Evolutionary conservation across 2,797 vertebrate genomes (phyloP), one percentile per base, ranked within the genome.

Genomic region (Malacoraja senta): DNA sequence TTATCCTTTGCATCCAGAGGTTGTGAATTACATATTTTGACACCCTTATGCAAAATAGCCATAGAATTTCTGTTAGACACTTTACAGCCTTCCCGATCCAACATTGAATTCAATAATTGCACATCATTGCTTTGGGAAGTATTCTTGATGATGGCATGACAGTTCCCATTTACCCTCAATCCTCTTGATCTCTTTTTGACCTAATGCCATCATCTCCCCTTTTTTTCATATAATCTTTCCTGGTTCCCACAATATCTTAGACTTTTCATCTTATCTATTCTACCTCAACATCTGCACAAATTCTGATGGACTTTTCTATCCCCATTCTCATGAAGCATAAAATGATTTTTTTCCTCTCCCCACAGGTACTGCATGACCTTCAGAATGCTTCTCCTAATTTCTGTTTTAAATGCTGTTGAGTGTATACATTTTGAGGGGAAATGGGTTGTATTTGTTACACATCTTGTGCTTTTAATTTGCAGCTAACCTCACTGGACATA

Each of bases 401-500:
- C 77, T 35, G 24, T 13, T 79, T n/a, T 79, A 35, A 79, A 44
- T 38, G 72, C 8, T 32, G 61, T 61, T 53, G 12, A 1, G 35
- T 91, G 35, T 68, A 9, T 29, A 17, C 9, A 32, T 24, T 90
- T 68, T 35, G 1, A 13, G 24, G 21, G 90, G 72, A 35, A 91
- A n/a, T 35, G 44, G n/a, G 32, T 32, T 91, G 32, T 10, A 44
- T 72, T 24, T 68, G 29, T 19, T 71, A 44, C 68, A n/a, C 19
- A 26, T 74, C 24, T 10, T 91, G 63, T 38, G 38, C 4, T 91
- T 91, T 44, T 71, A 74, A 74, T 91, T 74, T 29, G 65, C 32
- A 91, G 90, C 90, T 44, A 91, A 91, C 68, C 90, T 91, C 90
- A 91, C 90, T 71, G 90, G 90, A 53, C 38, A 91, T 21, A 91